Percentiles rank a stretch among this genome's conserved stretches.
Evolutionary conservation across 2,113 vertebrate species (phyloP).

Genomic region (Vulpes ferrilata): DNA sequence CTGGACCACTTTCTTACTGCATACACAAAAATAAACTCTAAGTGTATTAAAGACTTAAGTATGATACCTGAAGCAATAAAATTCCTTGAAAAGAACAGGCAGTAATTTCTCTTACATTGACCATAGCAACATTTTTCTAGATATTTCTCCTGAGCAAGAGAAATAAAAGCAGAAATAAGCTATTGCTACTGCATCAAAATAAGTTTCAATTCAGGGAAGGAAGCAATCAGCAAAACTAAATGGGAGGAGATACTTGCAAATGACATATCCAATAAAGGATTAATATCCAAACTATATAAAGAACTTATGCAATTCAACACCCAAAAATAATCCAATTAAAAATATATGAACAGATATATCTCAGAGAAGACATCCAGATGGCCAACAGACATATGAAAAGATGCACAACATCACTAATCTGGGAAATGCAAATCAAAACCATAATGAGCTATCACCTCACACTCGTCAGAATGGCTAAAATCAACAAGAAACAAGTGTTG

Average conservation of each 20-base stretch:
- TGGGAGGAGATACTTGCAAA: background rate
- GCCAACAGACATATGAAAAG: background rate
- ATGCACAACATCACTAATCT: background rate
- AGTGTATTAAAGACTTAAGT: background rate
- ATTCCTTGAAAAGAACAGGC: background rate
- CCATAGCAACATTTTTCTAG: background rate
- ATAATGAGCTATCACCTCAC: background rate
- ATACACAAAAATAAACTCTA: background rate
- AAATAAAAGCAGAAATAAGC: background rate
- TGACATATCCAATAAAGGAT: background rate
- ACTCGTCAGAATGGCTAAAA: background rate
- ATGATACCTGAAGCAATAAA: background rate
- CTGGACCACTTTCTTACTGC: background rate
- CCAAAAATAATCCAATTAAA: background rate
- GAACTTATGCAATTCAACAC: background rate
- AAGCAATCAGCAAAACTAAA: background rate
- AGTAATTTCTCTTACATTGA: background rate
- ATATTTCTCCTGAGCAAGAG: background rate
- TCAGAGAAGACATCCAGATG: background rate
- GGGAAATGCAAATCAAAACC: background rate
- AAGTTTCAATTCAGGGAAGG: background rate
- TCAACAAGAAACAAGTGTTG: background rate
- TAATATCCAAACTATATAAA: background rate
- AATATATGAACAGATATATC: background rate
- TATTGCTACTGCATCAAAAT: background rate